Evolutionary conservation across 1,140 invertebrate genomes (phyloP).

Genomic region (Ceratosolen fusciceps): DNA sequence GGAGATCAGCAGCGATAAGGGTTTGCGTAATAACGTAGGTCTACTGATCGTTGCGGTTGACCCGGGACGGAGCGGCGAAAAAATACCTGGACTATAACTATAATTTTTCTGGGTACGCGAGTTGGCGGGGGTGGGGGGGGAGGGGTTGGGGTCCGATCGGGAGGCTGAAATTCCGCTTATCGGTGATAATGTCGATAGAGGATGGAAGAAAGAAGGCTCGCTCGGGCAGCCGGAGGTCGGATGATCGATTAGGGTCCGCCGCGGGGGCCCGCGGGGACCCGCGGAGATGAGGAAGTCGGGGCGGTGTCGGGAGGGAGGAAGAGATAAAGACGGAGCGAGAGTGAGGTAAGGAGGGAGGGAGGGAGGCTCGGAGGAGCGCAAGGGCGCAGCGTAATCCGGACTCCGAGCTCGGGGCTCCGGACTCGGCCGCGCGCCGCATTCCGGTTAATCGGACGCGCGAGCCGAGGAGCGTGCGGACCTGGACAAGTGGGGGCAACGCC

Average conservation of each 20-base stretch:
- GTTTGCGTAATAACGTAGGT: too few relatives aligned
- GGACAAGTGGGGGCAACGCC: slow-evolving; percentile 53
- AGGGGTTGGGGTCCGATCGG: not conserved
- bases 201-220: not conserved
- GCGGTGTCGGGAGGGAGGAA: too few relatives aligned
- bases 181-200: too few relatives aligned
- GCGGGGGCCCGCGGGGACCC: not conserved
- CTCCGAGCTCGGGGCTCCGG: slow-evolving; percentile 11
- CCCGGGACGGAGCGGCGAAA: too few relatives aligned
- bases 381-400: slow-evolving; percentile 36
- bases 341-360: not conserved
- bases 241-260: not conserved
- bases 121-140: not conserved
- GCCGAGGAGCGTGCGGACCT: slow-evolving; percentile 11
- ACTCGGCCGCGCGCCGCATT: slow-evolving; percentile 8
- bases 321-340: too few relatives aligned
- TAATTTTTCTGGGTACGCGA: too few relatives aligned
- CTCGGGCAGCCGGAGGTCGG: not conserved
- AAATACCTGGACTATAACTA: too few relatives aligned
- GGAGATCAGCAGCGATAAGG: too few relatives aligned
- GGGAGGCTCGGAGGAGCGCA: not conserved
- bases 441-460: slow-evolving; percentile 36
- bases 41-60: too few relatives aligned
- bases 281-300: too few relatives aligned
- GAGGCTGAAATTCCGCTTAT: not conserved